Evolutionary conservation across 2,113 vertebrate species (phyloP).

Genomic region (Gallinago jamesoni): DNA sequence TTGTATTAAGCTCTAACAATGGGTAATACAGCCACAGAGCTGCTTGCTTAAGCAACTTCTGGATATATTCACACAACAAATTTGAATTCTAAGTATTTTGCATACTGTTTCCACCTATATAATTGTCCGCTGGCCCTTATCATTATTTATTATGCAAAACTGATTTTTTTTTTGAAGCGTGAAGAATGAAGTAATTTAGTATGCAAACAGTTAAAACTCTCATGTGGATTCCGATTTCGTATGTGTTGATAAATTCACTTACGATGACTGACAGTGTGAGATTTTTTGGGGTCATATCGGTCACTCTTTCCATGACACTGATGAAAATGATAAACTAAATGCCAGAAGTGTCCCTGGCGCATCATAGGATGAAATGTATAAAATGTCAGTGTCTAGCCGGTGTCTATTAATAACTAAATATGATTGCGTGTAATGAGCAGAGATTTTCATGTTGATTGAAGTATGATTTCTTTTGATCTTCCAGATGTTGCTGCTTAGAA

Average conservation of each 20-base stretch:
- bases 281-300: conserved; percentile 84
- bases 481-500: conserved; percentile 81
- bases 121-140: conserved; percentile 87
- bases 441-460: conserved; percentile 83
- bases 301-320: conserved; percentile 79
- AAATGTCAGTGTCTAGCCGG: conserved; percentile 80
- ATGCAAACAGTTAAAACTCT: conserved; percentile 89
- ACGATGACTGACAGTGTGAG: conserved; percentile 88
- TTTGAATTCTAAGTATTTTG: conserved; percentile 77
- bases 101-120: conserved; percentile 82
- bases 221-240: conserved; percentile 80
- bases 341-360: conserved; percentile 85
- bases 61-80: conserved; percentile 54
- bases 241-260: conserved; percentile 91
- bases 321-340: conserved; percentile 84
- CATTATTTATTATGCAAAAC: conserved; percentile 91
- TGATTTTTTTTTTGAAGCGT: conserved; percentile 78
- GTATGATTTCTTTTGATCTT: conserved; percentile 79
- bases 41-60: conserved; percentile 71
- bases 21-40: conserved; percentile 35
- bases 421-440: conserved; percentile 81
- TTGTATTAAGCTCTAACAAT: conserved; percentile 65
- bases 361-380: conserved; percentile 80
- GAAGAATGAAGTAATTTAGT: conserved; percentile 89
- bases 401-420: conserved; percentile 84